Conservation (phyloP, 2,888 invertebrate species). For the Eremobia ochroleuca region DNA sequence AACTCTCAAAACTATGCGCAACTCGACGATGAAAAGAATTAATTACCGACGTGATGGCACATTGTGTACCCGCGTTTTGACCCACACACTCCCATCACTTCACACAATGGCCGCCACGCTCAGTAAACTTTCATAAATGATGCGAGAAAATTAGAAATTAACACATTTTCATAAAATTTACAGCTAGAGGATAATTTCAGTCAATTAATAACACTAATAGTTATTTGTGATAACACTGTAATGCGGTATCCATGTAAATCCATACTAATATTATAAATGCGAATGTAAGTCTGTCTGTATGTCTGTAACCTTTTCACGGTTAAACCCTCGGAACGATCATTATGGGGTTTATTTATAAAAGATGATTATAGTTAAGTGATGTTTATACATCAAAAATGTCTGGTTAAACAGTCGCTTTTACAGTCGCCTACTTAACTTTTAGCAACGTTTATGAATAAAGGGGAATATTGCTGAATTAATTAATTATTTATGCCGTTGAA, state of each 20-base stretch:
- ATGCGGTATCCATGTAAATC: background rate
- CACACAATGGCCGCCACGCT: constrained; percentile 52
- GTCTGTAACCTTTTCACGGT: background rate
- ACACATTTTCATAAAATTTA: constrained; percentile 31
- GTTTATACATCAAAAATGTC: too few relatives aligned
- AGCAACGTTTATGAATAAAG: too few relatives aligned
- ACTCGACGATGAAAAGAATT: constrained; percentile 57
- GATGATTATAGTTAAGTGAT: too few relatives aligned
- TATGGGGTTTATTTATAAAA: too few relatives aligned
- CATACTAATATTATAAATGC: background rate
- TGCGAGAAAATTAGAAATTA: constrained; percentile 56
- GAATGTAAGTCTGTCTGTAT: background rate
- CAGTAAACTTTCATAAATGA: constrained; percentile 48
- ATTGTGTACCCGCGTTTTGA: constrained; percentile 42
- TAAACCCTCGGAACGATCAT: background rate
- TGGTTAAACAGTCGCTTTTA: too few relatives aligned
- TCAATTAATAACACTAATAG: constrained; percentile 15
- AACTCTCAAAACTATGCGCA: constrained; percentile 36
- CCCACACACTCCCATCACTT: constrained; percentile 46
- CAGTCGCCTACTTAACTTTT: too few relatives aligned
- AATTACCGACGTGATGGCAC: constrained; percentile 50
- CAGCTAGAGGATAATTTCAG: constrained; percentile 17
- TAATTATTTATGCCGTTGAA: too few relatives aligned
- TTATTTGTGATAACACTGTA: constrained; percentile 5
- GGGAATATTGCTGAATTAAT: too few relatives aligned